These are phyloP conservation scores for Galerucella pusilla DNA, from an alignment of 2,888 invertebrate genomes.

Conservation along the genomic window DNA sequence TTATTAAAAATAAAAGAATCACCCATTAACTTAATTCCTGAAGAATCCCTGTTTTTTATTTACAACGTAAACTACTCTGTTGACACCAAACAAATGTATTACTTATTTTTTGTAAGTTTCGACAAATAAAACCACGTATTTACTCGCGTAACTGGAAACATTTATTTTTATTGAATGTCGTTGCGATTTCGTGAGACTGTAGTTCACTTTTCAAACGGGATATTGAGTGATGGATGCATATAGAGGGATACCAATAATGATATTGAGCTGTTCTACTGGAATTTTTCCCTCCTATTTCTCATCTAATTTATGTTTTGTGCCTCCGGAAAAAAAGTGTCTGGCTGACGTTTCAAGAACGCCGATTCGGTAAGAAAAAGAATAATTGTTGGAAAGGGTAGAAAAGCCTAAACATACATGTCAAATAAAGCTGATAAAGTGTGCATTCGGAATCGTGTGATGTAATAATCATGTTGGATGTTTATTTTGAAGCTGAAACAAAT, in stretches of 20 bases:
- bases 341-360: conserved; percentile 15
- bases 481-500: too few species aligned
- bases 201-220: conserved; percentile 27
- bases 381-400: not conserved
- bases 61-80: not conserved
- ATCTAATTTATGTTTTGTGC: conserved; percentile 35
- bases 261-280: conserved; percentile 40
- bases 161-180: conserved; percentile 36
- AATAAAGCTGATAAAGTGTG: not conserved
- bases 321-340: conserved; percentile 28
- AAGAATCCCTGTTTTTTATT: not conserved
- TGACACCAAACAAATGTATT: not conserved
- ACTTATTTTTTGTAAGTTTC: not conserved
- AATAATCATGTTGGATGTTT: too few species aligned
- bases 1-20: too few species aligned
- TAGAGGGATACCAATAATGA: conserved; percentile 30
- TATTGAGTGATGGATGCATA: conserved; percentile 37
- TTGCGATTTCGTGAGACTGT: not conserved
- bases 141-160: conserved; percentile 12
- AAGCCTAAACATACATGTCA: not conserved
- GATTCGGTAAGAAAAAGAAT: not conserved
- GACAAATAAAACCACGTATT: conserved; percentile 10
- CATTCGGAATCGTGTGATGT: not conserved
- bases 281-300: conserved; percentile 23
- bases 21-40: too few species aligned